Percentiles rank a stretch among this genome's conserved stretches.
These are phyloP conservation scores for Drosophila azteca DNA, from an alignment of 1,140 invertebrate genomes.

Conservation along the genomic window DNA sequence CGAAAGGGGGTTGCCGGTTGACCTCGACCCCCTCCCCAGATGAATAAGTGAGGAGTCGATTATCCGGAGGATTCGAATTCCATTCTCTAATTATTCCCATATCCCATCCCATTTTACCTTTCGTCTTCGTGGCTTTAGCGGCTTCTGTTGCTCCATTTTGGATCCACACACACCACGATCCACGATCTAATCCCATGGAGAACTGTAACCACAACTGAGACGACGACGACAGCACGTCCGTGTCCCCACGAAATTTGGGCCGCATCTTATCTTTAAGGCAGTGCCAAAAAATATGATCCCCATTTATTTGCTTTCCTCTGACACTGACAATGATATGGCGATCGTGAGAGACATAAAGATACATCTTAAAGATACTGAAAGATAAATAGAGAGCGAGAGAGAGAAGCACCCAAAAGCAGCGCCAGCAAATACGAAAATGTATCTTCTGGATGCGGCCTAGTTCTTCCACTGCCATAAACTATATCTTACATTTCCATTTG, in stretches of 20 bases:
- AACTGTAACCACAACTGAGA: conserved; percentile 3
- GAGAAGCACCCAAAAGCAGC: too few species aligned
- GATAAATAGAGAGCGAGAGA: too few species aligned
- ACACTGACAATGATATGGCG: conserved; percentile 35
- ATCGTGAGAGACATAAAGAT: background rate
- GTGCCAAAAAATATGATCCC: conserved; percentile 10
- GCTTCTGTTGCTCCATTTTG: background rate
- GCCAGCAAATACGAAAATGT: too few species aligned
- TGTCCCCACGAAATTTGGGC: background rate
- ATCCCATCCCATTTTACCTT: conserved; percentile 17
- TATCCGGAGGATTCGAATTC: background rate
- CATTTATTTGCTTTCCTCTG: conserved; percentile 29
- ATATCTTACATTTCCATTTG: too few species aligned
- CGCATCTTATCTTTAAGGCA: conserved; percentile 11
- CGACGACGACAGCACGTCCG: too few species aligned
- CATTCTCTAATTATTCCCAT: too few species aligned
- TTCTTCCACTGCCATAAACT: too few species aligned
- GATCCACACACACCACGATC: background rate
- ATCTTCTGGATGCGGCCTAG: too few species aligned
- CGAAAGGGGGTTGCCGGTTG: conserved; percentile 12
- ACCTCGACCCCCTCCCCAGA: too few species aligned
- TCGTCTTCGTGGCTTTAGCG: conserved; percentile 15
- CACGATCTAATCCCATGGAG: conserved; percentile 1
- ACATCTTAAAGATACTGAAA: background rate
- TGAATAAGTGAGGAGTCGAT: background rate